These are phyloP conservation scores for Macrosiphum euphorbiae DNA, from an alignment of 2,888 invertebrate genomes.

Conservation along the genomic window DNA sequence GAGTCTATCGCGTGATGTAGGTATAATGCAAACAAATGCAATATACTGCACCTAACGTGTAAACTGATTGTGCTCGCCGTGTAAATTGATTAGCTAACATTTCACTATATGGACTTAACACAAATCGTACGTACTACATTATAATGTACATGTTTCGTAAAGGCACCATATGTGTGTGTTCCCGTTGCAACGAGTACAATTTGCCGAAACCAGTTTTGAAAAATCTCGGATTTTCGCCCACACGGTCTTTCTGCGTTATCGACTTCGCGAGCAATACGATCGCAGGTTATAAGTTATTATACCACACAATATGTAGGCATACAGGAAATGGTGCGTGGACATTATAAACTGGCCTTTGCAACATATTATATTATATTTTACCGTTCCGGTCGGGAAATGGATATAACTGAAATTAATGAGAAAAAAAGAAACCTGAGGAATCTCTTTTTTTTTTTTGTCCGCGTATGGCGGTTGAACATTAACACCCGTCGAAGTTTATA, in stretches of 20 bases:
- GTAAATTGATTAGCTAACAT: background rate
- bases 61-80: background rate
- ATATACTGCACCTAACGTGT: background rate
- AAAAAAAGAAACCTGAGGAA: background rate
- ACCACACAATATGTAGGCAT: background rate
- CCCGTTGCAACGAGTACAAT: background rate
- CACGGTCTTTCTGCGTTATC: background rate
- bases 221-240: slow-evolving; percentile 19
- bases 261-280: background rate
- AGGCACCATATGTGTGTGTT: background rate
- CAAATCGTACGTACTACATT: background rate
- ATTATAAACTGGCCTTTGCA: background rate
- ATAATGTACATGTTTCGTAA: background rate
- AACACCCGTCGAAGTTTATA: background rate
- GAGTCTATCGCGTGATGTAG: background rate
- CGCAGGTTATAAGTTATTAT: background rate
- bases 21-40: background rate
- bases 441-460: background rate
- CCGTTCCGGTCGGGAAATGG: background rate
- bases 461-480: background rate
- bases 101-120: background rate
- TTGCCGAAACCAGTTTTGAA: slow-evolving; percentile 43
- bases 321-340: background rate
- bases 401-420: background rate
- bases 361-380: background rate